These are phyloP conservation scores for Philereme transversata DNA, from an alignment of 2,888 invertebrate species.

Conservation along the genomic window DNA sequence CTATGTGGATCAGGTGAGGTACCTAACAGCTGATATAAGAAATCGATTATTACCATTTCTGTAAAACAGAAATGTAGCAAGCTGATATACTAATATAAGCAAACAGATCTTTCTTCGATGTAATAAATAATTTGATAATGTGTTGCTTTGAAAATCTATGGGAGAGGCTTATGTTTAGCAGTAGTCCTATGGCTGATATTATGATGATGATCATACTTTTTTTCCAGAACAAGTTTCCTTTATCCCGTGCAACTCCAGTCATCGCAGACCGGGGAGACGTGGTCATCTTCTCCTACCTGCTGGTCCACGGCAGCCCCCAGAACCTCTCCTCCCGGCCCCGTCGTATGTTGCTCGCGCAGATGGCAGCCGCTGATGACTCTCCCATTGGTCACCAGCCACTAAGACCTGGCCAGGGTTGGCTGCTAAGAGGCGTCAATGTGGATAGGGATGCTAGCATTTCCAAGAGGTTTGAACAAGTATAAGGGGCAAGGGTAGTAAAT, in stretches of 20 bases:
- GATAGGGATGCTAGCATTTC: constrained; percentile 58
- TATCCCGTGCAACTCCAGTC: constrained; percentile 78
- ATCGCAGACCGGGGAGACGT: constrained; percentile 81
- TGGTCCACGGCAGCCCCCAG: constrained; percentile 83
- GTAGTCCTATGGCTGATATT: no score
- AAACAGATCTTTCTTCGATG: no score
- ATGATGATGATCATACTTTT: background rate
- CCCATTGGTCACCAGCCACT: constrained; percentile 69
- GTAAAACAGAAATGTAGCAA: no score
- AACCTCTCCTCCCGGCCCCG: constrained; percentile 73
- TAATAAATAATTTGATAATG: no score
- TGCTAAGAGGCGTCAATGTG: constrained; percentile 78
- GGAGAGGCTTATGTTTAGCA: no score
- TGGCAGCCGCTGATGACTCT: constrained; percentile 81
- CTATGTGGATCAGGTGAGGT: constrained; percentile 73
- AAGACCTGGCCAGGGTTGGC: constrained; percentile 80
- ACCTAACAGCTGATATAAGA: background rate
- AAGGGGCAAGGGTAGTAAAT: no score
- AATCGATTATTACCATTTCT: no score
- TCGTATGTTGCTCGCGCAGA: constrained; percentile 82
- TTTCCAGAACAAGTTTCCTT: constrained; percentile 69
- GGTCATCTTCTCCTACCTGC: constrained; percentile 84
- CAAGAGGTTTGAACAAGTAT: constrained; percentile 43
- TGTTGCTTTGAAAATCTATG: no score
- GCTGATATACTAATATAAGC: no score